Percentiles rank a stretch among this genome's conserved stretches.
Evolutionary conservation across 1,140 invertebrate species (phyloP).

Genomic region (Harlomillsia oculata): DNA sequence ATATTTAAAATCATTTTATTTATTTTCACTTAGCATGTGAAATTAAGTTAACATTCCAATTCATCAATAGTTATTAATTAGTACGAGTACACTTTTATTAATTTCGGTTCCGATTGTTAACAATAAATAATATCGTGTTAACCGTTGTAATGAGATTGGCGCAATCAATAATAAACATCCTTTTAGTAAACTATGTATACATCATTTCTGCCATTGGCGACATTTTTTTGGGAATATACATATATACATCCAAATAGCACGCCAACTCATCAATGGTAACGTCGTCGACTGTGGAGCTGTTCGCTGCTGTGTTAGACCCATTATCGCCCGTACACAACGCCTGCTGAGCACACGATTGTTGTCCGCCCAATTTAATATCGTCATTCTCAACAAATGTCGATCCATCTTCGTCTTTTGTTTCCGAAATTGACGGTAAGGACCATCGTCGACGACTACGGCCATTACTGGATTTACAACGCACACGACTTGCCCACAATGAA

Average conservation of each 20-base stretch:
- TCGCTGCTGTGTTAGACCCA: background rate
- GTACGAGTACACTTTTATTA: too few species aligned
- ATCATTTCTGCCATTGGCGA: slow-evolving; percentile 93
- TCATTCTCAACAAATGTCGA: too few species aligned
- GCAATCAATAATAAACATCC: background rate
- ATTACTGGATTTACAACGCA: too few species aligned
- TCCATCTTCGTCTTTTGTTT: too few species aligned
- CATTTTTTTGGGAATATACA: slow-evolving; percentile 93
- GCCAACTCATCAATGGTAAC: slow-evolving; percentile 82
- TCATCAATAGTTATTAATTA: too few species aligned
- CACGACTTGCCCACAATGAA: background rate
- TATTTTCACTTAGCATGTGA: too few species aligned
- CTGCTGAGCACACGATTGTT: slow-evolving; percentile 44
- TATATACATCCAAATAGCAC: slow-evolving; percentile 82
- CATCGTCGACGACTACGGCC: too few species aligned
- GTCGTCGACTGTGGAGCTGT: slow-evolving; percentile 45
- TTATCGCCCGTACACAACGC: slow-evolving; percentile 41
- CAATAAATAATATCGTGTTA: background rate
- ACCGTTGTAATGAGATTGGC: background rate
- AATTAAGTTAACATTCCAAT: too few species aligned
- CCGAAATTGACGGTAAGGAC: too few species aligned
- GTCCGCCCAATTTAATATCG: too few species aligned
- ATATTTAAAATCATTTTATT: too few species aligned
- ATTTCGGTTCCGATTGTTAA: too few species aligned
- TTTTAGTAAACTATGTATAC: slow-evolving; percentile 63